phyloP scores from a whole-genome alignment of 2,888 invertebrate genomes.

The Willowsia nigromaculata region DNA sequence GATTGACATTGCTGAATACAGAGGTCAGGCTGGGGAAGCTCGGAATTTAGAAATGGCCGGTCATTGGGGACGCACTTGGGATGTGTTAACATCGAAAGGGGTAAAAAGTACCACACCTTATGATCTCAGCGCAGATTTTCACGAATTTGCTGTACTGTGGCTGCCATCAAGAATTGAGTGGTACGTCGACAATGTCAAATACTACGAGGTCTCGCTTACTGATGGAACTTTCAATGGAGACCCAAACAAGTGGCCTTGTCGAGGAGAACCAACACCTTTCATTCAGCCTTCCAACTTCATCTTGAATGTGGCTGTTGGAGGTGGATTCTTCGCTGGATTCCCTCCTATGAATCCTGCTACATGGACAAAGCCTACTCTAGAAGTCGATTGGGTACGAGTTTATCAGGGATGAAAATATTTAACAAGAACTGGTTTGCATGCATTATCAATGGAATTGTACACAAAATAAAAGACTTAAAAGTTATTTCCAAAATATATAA shows the following conservation, averaged over 20 bases:
- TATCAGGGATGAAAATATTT: constrained; percentile 65
- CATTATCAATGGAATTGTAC: no score
- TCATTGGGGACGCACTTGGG: constrained; percentile 76
- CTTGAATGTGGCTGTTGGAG: constrained; percentile 77
- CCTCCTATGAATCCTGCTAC: constrained; percentile 66
- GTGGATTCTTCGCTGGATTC: constrained; percentile 72
- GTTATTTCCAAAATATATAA: no score
- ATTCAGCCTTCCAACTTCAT: constrained; percentile 74
- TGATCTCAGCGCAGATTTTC: constrained; percentile 75
- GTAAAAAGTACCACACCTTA: constrained; percentile 36
- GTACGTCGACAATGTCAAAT: constrained; percentile 75
- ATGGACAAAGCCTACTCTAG: constrained; percentile 76
- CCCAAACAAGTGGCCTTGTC: constrained; percentile 72
- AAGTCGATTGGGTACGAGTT: constrained; percentile 77
- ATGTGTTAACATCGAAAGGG: constrained; percentile 72
- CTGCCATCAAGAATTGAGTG: constrained; percentile 74
- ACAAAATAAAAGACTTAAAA: no score
- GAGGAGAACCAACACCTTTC: constrained; percentile 70
- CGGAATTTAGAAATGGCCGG: constrained; percentile 73
- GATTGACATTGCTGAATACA: constrained; percentile 77
- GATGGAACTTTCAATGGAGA: constrained; percentile 72
- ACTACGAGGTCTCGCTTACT: constrained; percentile 72
- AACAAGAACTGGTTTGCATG: no score
- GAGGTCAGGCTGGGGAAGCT: constrained; percentile 74
- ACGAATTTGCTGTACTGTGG: constrained; percentile 77